Percentiles rank a stretch among this genome's conserved stretches.
Evolutionary conservation across 1,140 invertebrate species (phyloP).

Genomic region (Drosophila sp.): DNA sequence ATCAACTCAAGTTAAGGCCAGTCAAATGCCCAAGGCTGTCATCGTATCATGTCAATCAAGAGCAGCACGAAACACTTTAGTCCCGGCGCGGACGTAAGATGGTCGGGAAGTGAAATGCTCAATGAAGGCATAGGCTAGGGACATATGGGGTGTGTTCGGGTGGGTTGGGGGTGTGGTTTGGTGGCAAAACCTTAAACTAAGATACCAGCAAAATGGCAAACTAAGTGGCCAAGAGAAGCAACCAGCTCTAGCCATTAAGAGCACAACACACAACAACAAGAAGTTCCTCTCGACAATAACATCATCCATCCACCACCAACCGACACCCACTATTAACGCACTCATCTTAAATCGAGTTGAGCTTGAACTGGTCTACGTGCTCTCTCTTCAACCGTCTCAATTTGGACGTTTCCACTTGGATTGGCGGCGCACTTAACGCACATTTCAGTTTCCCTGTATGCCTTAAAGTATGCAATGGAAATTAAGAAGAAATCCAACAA

Average conservation of each 20-base stretch:
- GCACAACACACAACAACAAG: conserved; percentile 24
- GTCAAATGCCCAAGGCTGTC: conserved; percentile 24
- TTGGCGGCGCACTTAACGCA: conserved; percentile 14
- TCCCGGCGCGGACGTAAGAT: conserved; percentile 32
- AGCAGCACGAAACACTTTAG: conserved; percentile 63
- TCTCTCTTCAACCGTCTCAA: not conserved
- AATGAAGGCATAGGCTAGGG: not conserved
- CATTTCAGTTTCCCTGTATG: conserved; percentile 8
- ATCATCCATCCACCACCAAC: not conserved
- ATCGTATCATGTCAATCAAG: conserved; percentile 69
- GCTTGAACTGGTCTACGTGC: conserved; percentile 16
- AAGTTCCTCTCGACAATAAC: not conserved
- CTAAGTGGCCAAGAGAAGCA: conserved; percentile 51
- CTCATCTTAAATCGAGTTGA: conserved; percentile 29
- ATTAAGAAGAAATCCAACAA: conserved; percentile 7
- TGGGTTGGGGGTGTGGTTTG: not conserved
- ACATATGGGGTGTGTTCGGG: not conserved
- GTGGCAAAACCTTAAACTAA: conserved; percentile 63
- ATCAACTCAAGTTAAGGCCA: conserved; percentile 8
- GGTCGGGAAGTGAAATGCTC: conserved; percentile 1
- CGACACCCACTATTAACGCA: conserved; percentile 7
- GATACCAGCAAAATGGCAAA: conserved; percentile 68
- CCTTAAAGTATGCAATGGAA: conserved; percentile 16
- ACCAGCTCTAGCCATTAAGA: conserved; percentile 48
- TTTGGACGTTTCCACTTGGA: conserved; percentile 13